Conservation (phyloP, 1,140 invertebrate genomes). For the Laodelphax striatellus region DNA sequence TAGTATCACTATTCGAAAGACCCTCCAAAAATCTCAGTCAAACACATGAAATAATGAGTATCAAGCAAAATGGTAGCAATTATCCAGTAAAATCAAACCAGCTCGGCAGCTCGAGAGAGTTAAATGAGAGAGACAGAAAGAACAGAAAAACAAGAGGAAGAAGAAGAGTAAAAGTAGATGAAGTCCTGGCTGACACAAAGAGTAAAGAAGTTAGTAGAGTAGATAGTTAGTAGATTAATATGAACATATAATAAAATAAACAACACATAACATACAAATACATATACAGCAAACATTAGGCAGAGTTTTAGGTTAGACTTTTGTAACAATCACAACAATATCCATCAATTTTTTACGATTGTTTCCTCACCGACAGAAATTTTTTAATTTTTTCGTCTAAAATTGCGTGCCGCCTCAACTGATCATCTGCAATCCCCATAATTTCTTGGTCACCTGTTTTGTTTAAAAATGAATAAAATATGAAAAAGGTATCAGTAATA, state of each 20-base stretch:
- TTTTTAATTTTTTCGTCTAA: constrained; percentile 90
- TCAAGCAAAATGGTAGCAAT: background rate
- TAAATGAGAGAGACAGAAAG: constrained; percentile 11
- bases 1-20: no score
- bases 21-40: no score
- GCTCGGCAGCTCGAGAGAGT: constrained; percentile 5
- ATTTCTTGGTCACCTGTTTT: constrained; percentile 12
- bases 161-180: constrained; percentile 8
- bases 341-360: background rate
- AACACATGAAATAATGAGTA: no score
- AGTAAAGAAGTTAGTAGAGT: no score
- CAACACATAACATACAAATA: constrained; percentile 6
- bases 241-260: background rate
- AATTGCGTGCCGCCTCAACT: constrained; percentile 35
- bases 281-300: background rate
- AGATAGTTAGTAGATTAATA: no score
- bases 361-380: constrained; percentile 73
- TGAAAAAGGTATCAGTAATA: background rate
- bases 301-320: no score
- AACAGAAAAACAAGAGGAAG: constrained; percentile 15
- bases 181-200: background rate
- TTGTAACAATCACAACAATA: no score
- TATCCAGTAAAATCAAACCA: background rate
- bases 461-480: constrained; percentile 5
- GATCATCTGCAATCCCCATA: constrained; percentile 6